Conservation (phyloP, 2,113 vertebrate genomes). For the Myrmophylax atrothorax region DNA sequence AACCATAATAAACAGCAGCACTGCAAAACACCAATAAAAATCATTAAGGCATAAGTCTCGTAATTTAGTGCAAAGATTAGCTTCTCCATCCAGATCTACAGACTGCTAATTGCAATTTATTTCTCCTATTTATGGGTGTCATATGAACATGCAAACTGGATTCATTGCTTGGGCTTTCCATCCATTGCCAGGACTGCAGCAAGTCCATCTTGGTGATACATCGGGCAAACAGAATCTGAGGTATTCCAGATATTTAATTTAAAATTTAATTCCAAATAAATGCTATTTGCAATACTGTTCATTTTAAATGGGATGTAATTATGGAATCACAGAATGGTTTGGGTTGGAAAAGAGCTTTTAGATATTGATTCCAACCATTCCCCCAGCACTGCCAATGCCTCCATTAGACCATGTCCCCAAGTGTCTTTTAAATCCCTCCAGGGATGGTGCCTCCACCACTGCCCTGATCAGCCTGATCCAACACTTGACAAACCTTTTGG, state of each 20-base stretch:
- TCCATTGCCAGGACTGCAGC: background rate
- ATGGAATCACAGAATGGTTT: accelerated
- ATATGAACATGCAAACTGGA: background rate
- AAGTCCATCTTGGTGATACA: background rate
- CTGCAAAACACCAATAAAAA: constrained; percentile 42
- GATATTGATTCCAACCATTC: accelerated
- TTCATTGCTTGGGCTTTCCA: background rate
- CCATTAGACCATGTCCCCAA: background rate
- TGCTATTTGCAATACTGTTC: background rate
- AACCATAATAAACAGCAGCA: constrained; percentile 51
- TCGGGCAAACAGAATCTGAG: background rate
- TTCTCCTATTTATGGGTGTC: constrained; percentile 11
- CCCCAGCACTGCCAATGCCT: background rate
- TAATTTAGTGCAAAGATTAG: constrained; percentile 37
- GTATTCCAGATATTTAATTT: background rate
- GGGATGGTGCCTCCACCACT: background rate
- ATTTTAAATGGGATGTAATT: background rate
- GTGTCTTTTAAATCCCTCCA: background rate
- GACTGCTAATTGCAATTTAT: constrained; percentile 51
- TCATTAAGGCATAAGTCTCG: constrained; percentile 39
- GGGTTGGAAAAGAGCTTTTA: background rate
- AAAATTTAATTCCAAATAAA: background rate
- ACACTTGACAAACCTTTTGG: background rate
- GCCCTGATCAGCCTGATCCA: no score
- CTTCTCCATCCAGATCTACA: constrained; percentile 26